Evolutionary conservation across 2,113 vertebrate genomes (phyloP).

Genomic region (Zapus hudsonius): DNA sequence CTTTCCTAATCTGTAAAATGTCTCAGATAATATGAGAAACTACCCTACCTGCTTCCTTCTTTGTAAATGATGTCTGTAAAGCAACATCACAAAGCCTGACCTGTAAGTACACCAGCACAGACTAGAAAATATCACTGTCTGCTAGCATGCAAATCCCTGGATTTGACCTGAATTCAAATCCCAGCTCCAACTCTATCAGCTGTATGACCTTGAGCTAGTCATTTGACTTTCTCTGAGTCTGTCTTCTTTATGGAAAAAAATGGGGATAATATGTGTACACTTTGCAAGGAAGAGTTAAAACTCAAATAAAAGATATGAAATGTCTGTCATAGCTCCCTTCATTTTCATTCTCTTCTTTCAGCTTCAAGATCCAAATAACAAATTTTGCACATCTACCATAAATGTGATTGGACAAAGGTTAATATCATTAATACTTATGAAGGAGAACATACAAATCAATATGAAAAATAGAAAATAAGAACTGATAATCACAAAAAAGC

Average conservation of each 20-base stretch:
- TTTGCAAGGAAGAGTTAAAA: slow-evolving; percentile 46
- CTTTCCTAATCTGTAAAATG: slow-evolving; percentile 30
- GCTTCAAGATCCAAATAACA: slow-evolving; percentile 46
- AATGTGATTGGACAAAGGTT: slow-evolving; percentile 53
- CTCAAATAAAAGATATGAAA: slow-evolving; percentile 41
- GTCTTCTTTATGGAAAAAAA: slow-evolving; percentile 52
- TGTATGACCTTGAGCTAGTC: slow-evolving; percentile 19
- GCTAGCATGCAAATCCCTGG: slow-evolving; percentile 30
- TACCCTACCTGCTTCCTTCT: not conserved
- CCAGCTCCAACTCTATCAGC: slow-evolving; percentile 44
- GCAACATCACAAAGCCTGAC: slow-evolving; percentile 52
- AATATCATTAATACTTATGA: slow-evolving; percentile 49
- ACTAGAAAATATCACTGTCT: not conserved
- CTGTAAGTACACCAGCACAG: not conserved
- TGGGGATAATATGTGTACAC: not conserved
- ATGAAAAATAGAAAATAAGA: slow-evolving; percentile 28
- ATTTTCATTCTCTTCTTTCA: slow-evolving; percentile 17
- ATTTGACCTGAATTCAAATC: slow-evolving; percentile 57
- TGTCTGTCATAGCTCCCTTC: not conserved
- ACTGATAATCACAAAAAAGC: slow-evolving; percentile 54
- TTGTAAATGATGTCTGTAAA: slow-evolving; percentile 42
- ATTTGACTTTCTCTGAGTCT: slow-evolving; percentile 42
- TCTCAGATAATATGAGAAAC: slow-evolving; percentile 3
- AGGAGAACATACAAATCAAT: slow-evolving; percentile 15
- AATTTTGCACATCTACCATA: slow-evolving; percentile 17